Percentiles rank a stretch among this genome's conserved stretches.
phyloP scores from a whole-genome alignment of 2,113 vertebrate genomes.

The Egretta garzetta region DNA sequence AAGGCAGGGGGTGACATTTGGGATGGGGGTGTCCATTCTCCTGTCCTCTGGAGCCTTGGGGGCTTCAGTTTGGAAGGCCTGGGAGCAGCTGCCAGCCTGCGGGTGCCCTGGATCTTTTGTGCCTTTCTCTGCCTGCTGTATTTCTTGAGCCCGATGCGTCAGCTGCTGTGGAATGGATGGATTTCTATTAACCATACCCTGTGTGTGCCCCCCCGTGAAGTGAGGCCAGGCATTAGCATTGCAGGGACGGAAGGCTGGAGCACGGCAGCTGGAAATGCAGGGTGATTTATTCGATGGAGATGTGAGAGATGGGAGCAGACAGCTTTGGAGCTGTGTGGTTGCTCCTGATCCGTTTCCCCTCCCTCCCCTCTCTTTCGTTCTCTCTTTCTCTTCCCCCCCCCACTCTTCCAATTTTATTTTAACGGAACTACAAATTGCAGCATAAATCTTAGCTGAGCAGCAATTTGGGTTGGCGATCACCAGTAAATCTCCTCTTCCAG shows the following conservation, averaged over 20 bases:
- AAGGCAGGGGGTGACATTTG: neutral
- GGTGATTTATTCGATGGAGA: neutral
- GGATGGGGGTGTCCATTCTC: neutral
- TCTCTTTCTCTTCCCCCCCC: neutral
- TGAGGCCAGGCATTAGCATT: neutral
- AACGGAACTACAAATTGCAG: conserved; percentile 13
- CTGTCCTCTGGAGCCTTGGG: neutral
- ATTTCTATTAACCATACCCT: neutral
- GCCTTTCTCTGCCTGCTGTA: neutral
- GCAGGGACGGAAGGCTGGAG: neutral
- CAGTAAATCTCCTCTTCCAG: neutral
- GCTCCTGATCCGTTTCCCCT: neutral
- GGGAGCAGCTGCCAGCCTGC: neutral
- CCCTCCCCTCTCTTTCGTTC: neutral
- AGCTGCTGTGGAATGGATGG: neutral
- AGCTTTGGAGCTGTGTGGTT: neutral
- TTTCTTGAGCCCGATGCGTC: neutral
- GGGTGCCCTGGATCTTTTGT: neutral
- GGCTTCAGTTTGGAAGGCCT: neutral
- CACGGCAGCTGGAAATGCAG: neutral
- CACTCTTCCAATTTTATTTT: conserved; percentile 11
- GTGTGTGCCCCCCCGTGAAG: accelerated
- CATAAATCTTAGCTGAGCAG: conserved; percentile 24
- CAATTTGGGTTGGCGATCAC: neutral
- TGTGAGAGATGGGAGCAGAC: neutral